Base-by-base conservation (phyloP, 2,888 invertebrate species). In the Pristionchus fissidentatus region DNA sequence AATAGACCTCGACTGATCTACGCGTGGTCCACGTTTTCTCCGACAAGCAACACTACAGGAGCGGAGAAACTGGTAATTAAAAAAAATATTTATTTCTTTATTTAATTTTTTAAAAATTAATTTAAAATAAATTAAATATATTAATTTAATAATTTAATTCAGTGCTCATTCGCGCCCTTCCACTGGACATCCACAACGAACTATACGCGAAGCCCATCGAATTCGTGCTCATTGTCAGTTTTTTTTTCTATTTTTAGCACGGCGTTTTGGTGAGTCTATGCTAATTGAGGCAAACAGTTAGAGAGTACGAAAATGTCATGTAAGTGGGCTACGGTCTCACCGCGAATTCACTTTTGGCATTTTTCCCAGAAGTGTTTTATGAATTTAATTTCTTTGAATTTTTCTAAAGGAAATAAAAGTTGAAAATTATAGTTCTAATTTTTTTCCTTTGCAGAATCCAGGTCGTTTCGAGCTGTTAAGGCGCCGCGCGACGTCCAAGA, bases 161-260 rank as follows among this genome's bases (percentile, higher is more conserved):
- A 89, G 90, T 91, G 0, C 84, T 88, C 32, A 84, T 91, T 10
- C 87, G 90, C 10, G 86, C 89, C 19, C 84, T 91, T 10, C 91
- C 91, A 3, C 83, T 91, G 7, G 89, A 87, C 3, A 73, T 83
- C 35, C 60, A 84, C 46, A 89, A 89, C 52, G 57, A 52, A 3
- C 78, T 90, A 77, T 91, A 90, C 84, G 79, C 81, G 38, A 88
- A 85, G 1, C 57, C 83, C 13, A 73, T 91, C 41, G 85, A 85
- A 46, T 86, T 88, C 41, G 83, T 84, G 19, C 85, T 91, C 13
- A 80, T 88, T 78, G 86, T 87, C 46, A 55, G 86, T 86, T 52
- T 57, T 84, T 79, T 79, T 4, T 57, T 57, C 32, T 26, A 60
- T 60, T 32, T 60, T 7, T 29, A 10, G 3, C n/a, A n/a, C n/a